Evolutionary conservation across 2,113 vertebrate genomes (phyloP), one percentile per base, ranked within the genome.

Genomic region (Ammodytes dubius): DNA sequence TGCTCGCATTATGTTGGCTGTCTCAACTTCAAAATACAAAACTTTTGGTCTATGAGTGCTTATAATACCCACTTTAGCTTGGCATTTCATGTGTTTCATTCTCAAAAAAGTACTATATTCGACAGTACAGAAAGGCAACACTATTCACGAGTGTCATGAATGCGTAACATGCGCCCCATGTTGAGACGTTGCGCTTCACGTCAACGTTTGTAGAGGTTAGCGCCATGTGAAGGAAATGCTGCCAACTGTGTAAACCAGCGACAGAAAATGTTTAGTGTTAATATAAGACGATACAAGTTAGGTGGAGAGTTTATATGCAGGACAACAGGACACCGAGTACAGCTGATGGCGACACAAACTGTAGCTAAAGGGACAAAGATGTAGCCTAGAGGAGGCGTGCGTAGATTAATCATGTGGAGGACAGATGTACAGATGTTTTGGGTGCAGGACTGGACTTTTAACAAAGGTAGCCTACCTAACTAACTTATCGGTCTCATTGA

Each of bases 391-490:
- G 11, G 13, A 0, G 13, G 40, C 15, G 5, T 63, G 53, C 61
- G 47, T 1, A n/a, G 4, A 15, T 19, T 2, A 57, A 47, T 39
- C 76, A 91, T 92, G 92, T 92, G 86, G 90, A 84, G 54, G n/a
- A n/a, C n/a, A n/a, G n/a, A n/a, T n/a, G n/a, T 70, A 2, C 80
- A 72, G 45, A 27, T 67, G 69, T 54, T 80, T 73, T 75, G 13
- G 8, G 3, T 54, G 42, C 71, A 75, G 63, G 52, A 84, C 56
- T 17, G 4, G 27, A 27, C 27, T 35, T 71, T 87, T 50, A 77
- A 9, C 57, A 70, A 90, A 92, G 92, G 92, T 93, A 90, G 88
- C 27, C 27, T 27, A 27, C 27, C 40, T 39, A 45, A 39, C 27
- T 39, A 64, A n/a, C 2, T 27, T 27, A 27, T 27, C 27, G 27